These are phyloP conservation scores for Crotalus horridus DNA, from an alignment of 2,113 vertebrate genomes.

Conservation along the genomic window DNA sequence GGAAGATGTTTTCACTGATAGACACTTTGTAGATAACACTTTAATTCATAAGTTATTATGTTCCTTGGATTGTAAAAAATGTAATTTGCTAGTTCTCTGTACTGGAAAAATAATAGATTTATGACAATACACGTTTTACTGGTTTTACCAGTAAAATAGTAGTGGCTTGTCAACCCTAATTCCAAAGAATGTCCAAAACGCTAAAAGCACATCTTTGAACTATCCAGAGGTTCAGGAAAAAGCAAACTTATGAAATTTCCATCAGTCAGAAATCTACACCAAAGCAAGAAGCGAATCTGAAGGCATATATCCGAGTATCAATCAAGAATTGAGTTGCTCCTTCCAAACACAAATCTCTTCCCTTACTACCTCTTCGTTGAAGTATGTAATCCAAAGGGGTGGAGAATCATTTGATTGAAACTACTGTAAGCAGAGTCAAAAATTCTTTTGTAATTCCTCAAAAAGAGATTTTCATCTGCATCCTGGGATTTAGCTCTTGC, in stretches of 20 bases:
- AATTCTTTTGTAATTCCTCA: not conserved
- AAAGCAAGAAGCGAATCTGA: not conserved
- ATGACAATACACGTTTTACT: not conserved
- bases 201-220: not conserved
- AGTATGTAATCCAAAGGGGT: not conserved
- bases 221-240: not conserved
- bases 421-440: not conserved
- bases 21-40: not conserved
- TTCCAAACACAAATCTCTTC: not conserved
- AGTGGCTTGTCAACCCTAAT: not conserved
- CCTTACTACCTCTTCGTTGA: not conserved
- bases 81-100: not conserved
- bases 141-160: not conserved
- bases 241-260: not conserved
- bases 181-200: not conserved
- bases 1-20: not conserved
- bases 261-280: not conserved
- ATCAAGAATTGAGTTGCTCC: not conserved
- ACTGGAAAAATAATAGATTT: not conserved
- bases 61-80: not conserved
- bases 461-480: not conserved
- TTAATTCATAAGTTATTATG: not conserved
- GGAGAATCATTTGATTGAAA: not conserved
- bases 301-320: not conserved
- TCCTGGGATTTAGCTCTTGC: not conserved